These are phyloP conservation scores for Odontocolon sp. DNA, from an alignment of 2,888 invertebrate genomes.

Conservation along the genomic window DNA sequence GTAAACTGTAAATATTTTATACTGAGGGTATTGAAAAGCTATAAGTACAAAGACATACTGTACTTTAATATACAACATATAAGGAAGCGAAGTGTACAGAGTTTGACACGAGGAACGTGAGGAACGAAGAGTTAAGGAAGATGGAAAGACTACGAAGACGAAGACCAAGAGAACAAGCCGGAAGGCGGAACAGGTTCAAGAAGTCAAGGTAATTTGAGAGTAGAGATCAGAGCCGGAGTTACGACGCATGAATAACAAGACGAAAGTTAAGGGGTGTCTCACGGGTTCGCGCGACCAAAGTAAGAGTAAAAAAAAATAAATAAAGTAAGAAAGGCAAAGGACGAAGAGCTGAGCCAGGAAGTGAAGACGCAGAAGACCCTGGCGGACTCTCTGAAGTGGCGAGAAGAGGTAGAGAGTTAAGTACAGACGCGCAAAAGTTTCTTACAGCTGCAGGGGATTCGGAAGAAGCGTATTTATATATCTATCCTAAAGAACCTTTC, in stretches of 20 bases:
- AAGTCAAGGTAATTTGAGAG: constrained; percentile 46
- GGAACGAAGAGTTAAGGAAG: background rate
- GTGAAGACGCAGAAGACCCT: background rate
- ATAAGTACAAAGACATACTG: background rate
- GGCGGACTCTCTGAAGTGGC: constrained; percentile 30
- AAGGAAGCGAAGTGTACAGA: background rate
- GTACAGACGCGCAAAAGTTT: constrained; percentile 38
- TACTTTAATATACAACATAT: background rate
- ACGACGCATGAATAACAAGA: constrained; percentile 48
- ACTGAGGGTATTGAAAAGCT: background rate
- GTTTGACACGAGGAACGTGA: background rate
- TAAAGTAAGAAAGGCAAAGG: constrained; percentile 3
- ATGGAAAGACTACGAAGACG: background rate
- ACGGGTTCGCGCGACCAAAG: background rate
- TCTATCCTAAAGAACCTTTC: background rate
- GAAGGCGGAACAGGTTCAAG: constrained; percentile 33
- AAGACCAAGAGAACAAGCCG: background rate
- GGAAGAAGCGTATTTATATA: constrained; percentile 8
- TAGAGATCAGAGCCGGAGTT: constrained; percentile 35
- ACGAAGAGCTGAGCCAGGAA: background rate
- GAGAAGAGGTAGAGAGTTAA: constrained; percentile 8
- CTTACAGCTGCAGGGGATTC: background rate
- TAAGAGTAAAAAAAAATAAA: background rate
- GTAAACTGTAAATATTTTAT: background rate
- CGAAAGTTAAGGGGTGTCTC: constrained; percentile 40